phyloP scores from a whole-genome alignment of 1,140 invertebrate genomes.

The Battus philenor region DNA sequence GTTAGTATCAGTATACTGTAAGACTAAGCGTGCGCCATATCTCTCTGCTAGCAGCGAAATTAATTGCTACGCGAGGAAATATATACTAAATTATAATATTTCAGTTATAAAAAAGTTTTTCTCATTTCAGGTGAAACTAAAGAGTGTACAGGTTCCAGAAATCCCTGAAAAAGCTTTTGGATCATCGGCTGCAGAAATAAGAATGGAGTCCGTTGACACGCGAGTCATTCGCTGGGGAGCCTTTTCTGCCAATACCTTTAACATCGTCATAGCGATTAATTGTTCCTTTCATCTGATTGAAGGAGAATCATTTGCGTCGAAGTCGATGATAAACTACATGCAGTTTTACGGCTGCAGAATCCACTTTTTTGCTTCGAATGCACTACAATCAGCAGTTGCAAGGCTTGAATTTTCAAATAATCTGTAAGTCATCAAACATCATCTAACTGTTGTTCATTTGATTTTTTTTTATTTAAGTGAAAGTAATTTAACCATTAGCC shows the following conservation, averaged over 20 bases:
- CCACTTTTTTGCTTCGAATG: constrained; percentile 74
- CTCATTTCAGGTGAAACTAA: constrained; percentile 80
- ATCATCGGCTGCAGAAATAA: constrained; percentile 78
- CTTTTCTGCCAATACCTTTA: constrained; percentile 80
- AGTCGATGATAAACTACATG: constrained; percentile 79
- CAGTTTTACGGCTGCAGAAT: constrained; percentile 79
- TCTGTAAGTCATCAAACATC: constrained; percentile 69
- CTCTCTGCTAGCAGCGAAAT: constrained; percentile 18
- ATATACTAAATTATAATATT: neutral
- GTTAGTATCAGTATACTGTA: constrained; percentile 37
- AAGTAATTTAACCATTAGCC: too few relatives aligned
- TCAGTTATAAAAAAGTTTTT: constrained; percentile 13
- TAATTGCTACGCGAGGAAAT: neutral
- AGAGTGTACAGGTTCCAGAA: constrained; percentile 77
- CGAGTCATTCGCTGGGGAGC: constrained; percentile 77
- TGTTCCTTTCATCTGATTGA: constrained; percentile 78
- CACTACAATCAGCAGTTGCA: constrained; percentile 79
- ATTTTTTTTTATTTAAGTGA: too few relatives aligned
- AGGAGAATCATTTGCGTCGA: constrained; percentile 79
- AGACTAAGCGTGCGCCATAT: constrained; percentile 7
- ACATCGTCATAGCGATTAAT: constrained; percentile 78
- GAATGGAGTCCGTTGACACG: constrained; percentile 77
- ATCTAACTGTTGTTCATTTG: neutral
- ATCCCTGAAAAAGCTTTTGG: constrained; percentile 80
- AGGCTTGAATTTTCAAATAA: constrained; percentile 82